Percentiles rank a stretch among this genome's conserved stretches.
phyloP scores from a whole-genome alignment of 2,888 invertebrate genomes.

The Andrena praecox region DNA sequence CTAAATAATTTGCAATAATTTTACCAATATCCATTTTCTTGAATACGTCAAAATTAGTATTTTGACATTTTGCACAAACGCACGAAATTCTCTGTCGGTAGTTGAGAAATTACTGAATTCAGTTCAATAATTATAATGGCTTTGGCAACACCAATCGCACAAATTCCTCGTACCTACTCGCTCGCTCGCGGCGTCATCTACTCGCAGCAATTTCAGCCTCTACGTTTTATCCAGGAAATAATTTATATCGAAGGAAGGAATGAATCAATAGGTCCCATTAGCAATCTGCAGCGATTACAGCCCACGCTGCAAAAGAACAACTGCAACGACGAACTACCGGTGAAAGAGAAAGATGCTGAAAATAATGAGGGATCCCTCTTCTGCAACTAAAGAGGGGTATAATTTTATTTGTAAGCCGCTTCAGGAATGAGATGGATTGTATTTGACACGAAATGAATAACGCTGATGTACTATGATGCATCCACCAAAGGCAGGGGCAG shows the following conservation, averaged over 20 bases:
- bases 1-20: no score
- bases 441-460: not conserved
- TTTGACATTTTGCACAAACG: no score
- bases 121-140: not conserved
- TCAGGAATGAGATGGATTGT: not conserved
- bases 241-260: not conserved
- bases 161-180: not conserved
- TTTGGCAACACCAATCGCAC: not conserved
- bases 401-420: not conserved
- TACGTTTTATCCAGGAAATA: slow-evolving; percentile 1
- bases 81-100: no score
- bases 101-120: not conserved
- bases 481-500: no score
- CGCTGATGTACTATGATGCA: not conserved
- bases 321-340: not conserved
- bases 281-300: slow-evolving; percentile 1
- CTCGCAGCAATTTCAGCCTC: not conserved
- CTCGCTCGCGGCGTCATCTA: not conserved
- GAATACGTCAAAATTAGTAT: no score
- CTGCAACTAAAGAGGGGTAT: not conserved
- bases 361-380: not conserved
- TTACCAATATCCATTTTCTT: no score
- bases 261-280: slow-evolving; percentile 8
- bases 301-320: not conserved
- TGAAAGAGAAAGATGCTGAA: not conserved